phyloP scores from a whole-genome alignment of 2,797 vertebrate species.

The Odontamblyopus rebecca region DNA sequence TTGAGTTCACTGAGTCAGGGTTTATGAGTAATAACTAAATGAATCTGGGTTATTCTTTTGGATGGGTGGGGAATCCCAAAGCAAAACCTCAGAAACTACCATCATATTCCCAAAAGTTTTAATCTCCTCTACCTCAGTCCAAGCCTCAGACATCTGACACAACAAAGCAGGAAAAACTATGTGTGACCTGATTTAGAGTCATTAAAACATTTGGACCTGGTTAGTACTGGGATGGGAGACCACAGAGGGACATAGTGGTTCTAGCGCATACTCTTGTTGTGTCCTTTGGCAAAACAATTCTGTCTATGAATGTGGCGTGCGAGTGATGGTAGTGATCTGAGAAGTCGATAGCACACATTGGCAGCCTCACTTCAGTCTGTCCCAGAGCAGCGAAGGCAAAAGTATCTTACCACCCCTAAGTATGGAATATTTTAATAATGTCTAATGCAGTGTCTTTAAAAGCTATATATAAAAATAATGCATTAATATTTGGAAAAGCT shows the following conservation, averaged over 20 bases:
- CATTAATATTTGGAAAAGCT: too few relatives aligned
- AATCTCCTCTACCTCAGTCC: conserved; percentile 21
- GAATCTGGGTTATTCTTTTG: conserved; percentile 41
- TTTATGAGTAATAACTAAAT: conserved; percentile 31
- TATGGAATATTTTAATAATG: background rate
- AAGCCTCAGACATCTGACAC: conserved; percentile 49
- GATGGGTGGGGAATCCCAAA: conserved; percentile 57
- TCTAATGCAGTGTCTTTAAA: background rate
- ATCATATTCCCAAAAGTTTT: conserved; percentile 52
- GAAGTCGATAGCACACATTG: background rate
- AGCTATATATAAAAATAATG: too few relatives aligned
- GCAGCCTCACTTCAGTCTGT: background rate
- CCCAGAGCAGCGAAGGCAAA: background rate
- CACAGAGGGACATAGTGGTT: too few relatives aligned
- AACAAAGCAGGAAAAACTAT: conserved; percentile 38
- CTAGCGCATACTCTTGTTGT: background rate
- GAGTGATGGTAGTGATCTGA: background rate
- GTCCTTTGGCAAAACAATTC: background rate
- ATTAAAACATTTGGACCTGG: conserved; percentile 5
- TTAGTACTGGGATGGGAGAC: too few relatives aligned
- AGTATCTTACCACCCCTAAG: background rate
- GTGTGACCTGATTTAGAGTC: conserved; percentile 55
- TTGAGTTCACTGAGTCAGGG: conserved; percentile 43
- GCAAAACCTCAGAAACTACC: conserved; percentile 48
- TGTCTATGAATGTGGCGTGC: too few relatives aligned